Evolutionary conservation across 53 echinoderm and acorn worm species (phyloP), one percentile per base, ranked within the genome.

Genomic region (Apostichopus leukothele): DNA sequence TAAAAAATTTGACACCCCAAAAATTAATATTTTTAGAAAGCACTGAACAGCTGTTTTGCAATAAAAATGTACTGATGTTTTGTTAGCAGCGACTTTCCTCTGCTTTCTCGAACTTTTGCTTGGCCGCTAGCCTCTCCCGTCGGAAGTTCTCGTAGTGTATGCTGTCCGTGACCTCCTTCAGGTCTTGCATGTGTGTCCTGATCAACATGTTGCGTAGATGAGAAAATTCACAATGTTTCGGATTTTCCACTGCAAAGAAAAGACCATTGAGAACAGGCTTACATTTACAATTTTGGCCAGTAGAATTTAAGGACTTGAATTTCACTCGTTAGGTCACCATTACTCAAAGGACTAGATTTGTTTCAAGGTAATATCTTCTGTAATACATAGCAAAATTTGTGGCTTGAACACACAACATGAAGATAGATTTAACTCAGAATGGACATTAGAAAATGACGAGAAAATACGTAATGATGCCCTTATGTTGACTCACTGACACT

Each of bases 111-210:
- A 63, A 88, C 78, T 94, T 97, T 93, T 95, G 88, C 67, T 91
- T 90, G 5, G 93, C 95, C 21, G 93, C 91, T 23, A 99, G 94
- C 89, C 96, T 92, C 67, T 96, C 94, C 67, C 83, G 90, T 78
- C 99, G 92, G 93, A 96, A 99, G 91, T 96, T 96, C 91, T 99
- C 99, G 75, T 99, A 99, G 91, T 99, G 99, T 86, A 93, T 92
- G 87, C 89, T 91, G 91, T 99, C 91, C 7, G 99, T 99, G 84
- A 99, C 96, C 13, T 99, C 99, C 79, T 99, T 99, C 20, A 99
- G 85, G 90, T 99, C 99, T 79, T 99, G 99, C 79, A 99, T 77
- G 88, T 99, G 99, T 6, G 99, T 99, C 16, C 99, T 78, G 90
- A 99, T 94, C 86, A 99, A 91, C 99, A 99, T 99, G 94, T 99